Base-by-base conservation (phyloP, 2,797 vertebrate genomes). In the Philypnodon macrostomus region DNA sequence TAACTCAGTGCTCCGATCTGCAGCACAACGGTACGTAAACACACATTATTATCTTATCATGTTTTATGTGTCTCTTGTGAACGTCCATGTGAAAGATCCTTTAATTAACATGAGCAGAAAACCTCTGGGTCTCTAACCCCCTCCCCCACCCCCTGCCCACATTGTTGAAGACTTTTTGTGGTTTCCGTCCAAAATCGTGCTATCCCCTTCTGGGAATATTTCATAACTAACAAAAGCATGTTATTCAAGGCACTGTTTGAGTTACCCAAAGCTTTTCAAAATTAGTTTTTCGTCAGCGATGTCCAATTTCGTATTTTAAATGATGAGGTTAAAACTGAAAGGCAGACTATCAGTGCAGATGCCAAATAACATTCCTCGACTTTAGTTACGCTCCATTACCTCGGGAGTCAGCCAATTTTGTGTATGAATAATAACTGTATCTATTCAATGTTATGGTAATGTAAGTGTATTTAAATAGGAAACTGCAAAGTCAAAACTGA, bases 1-100 rank as follows among this genome's bases (percentile, higher is more conserved):
- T 99, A 51, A 98, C 95, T 30, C 97, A 99, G 44, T 99, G 97
- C 64, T 97, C 95, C 7, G 97, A 99, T 68, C 87, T 97, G 51
- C 95, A 98, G 51, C 94, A 95, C 45, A 87, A 95, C 1, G 92
- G 95, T 98, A 89, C 10, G 42, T 52, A 21, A 38, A 49, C 34
- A 35, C 4, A 13, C n/a, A 23, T 2, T 21, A 39, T 14, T 39
- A 29, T 42, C 45, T 59, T 12, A 26, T 7, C 13, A 16, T 57
- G 35, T 63, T 83, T 73, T 67, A 67, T 64, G 62, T 58, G 39
- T 60, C 62, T 74, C 70, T 2, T n/a, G n/a, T n/a, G n/a, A n/a
- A n/a, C n/a, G 67, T 53, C 58, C 48, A 39, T 45, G 53, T 61
- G 36, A 60, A 67, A 67, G n/a, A n/a, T n/a, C 63, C 56, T 85